Evolutionary conservation across 2,888 invertebrate species (phyloP).

Genomic region (Pristionchus mayeri): DNA sequence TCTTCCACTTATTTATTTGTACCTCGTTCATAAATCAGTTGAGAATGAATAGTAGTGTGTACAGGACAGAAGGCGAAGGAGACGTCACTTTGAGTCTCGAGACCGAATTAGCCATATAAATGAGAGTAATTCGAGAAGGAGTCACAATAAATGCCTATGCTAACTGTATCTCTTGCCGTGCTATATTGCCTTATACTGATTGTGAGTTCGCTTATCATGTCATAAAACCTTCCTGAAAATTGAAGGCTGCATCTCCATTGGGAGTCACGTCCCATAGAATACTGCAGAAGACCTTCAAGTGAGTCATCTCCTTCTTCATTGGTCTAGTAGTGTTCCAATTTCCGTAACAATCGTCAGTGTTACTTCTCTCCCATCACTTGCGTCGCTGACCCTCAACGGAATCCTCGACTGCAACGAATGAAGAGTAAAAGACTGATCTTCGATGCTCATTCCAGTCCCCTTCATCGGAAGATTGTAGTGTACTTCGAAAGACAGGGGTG

Average conservation of each 20-base stretch:
- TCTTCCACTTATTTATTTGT: constrained; percentile 19
- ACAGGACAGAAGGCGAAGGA: background rate
- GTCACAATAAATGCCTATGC: background rate
- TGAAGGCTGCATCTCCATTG: too few relatives aligned
- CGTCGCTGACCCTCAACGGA: background rate
- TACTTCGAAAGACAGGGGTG: background rate
- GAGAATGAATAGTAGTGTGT: background rate
- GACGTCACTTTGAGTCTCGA: background rate
- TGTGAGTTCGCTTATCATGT: background rate
- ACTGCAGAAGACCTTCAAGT: constrained; percentile 17
- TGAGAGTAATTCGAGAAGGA: background rate
- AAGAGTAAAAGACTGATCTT: constrained; percentile 21
- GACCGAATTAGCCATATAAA: constrained; percentile 1
- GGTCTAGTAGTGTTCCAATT: background rate
- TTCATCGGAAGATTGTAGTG: background rate
- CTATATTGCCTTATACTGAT: background rate
- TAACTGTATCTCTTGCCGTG: background rate
- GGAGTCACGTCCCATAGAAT: too few relatives aligned
- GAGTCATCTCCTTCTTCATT: background rate
- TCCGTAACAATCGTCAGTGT: constrained; percentile 29
- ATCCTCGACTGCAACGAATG: background rate
- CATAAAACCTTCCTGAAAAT: background rate
- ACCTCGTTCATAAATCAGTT: constrained; percentile 11
- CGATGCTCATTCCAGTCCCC: background rate
- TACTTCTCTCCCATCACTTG: constrained; percentile 28